Conservation (phyloP, 2,888 invertebrate species). For the Sicus ferrugineus region DNA sequence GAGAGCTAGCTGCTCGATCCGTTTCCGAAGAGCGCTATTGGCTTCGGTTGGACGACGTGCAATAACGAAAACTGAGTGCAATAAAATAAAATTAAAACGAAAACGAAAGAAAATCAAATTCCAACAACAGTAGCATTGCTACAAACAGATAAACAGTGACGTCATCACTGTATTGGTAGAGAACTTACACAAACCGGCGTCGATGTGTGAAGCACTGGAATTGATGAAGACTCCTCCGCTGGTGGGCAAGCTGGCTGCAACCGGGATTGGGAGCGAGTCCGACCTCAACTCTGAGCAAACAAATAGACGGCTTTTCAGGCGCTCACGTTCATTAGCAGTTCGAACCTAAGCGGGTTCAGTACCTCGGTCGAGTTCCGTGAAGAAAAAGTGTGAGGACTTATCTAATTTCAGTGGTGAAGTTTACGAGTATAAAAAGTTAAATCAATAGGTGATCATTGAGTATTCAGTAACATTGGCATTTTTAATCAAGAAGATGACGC, state of each 20-base stretch:
- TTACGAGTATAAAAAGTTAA: not conserved
- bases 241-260: not conserved
- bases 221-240: not conserved
- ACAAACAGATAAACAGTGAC: not conserved
- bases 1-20: not conserved
- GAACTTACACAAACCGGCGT: conserved; percentile 7
- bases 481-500: conserved; percentile 46
- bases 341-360: conserved; percentile 28
- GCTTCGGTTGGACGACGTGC: not conserved
- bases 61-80: not conserved
- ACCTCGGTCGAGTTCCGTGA: not conserved
- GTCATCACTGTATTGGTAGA: not conserved
- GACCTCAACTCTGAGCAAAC: conserved; percentile 9
- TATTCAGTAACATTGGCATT: not conserved
- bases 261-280: not conserved
- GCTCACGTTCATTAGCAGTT: conserved; percentile 31
- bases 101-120: no score
- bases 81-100: no score
- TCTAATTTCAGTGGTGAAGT: conserved; percentile 3
- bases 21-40: not conserved
- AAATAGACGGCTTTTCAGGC: conserved; percentile 6
- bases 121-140: not conserved
- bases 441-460: not conserved
- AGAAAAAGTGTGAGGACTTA: not conserved
- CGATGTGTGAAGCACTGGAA: conserved; percentile 13